Base-by-base conservation (phyloP, 2,113 vertebrate genomes). In the Oplegnathus fasciatus region DNA sequence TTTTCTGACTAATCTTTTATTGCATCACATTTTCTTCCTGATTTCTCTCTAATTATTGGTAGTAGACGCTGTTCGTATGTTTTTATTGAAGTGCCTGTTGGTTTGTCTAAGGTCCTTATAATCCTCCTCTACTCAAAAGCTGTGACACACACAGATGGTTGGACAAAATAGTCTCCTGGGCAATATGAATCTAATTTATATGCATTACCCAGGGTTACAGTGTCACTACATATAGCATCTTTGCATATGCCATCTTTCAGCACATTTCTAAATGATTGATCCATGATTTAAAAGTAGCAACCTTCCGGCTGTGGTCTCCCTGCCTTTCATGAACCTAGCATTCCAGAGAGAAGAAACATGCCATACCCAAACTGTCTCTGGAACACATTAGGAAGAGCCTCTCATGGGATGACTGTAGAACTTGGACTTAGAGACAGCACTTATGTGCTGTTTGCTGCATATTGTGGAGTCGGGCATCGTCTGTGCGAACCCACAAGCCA, bases 401-500 rank as follows among this genome's bases (percentile, higher is more conserved):
- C 55, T 62, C 22, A 34, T 87, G 55, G 55, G 69, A 52, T 54
- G 78, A 83, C 79, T 82, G 76, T 60, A 75, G 64, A 84, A 72
- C 30, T 18, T 37, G 30, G 42, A 78, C 15, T 34, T 18, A 74
- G 54, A 75, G 50, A 75, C 55, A 14, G 68, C 30, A 62, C 34
- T 71, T 78, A 9, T 34, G 57, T 48, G 42, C 80, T 44, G 74
- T 86, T 90, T 84, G 82, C 76, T 84, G 57, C 62, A 76, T 20
- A 83, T 80, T 80, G 67, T 84, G 74, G 67, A 84, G 54, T 75
- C 60, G 61, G 81, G 80, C 87, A 86, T 86, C 65, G 75, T 90
- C 46, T 86, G 42, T 69, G 50, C 48, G 2, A 90, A 93, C 46
- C 89, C 88, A 80, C 89, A 86, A 78, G 30, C 71, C 75, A 75